Base-by-base conservation (phyloP, 2,797 vertebrate genomes). In the Hydrocynus forskahlii region DNA sequence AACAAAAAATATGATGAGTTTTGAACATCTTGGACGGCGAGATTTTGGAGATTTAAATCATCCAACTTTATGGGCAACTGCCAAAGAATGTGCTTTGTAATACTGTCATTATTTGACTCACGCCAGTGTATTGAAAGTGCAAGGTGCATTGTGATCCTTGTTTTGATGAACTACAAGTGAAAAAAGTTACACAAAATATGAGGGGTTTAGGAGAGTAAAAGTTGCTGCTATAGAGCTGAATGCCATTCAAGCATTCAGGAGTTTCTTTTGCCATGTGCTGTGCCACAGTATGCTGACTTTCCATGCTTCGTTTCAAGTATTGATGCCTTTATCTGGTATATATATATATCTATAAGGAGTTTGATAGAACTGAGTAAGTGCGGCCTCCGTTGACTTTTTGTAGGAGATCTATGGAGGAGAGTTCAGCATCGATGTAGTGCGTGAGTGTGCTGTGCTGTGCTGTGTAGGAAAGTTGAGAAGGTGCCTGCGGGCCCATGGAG, bases 381-480 rank as follows among this genome's bases (percentile, higher is more conserved):
- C 29, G 23, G 38, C 57, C 43, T 29, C 50, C 72, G 78, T 83
- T 76, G 52, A 52, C 74, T 76, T 73, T 52, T n/a, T 54, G 54
- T 29, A 29, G 75, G 21, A 62, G 48, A 45, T 45, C 19, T 10
- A 5, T 59, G 68, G 60, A 55, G 29, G 63, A 68, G 70, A 70
- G 63, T 80, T 83, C 62, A 76, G 76, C 66, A 62, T 70, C 19
- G 52, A 67, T 76, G 54, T 69, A 66, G 13, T 16, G 64, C 17
- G 57, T 52, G 57, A 72, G 68, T n/a, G n/a, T n/a, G n/a, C n/a
- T 62, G 3, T n/a, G 7, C 38, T n/a, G 52, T 7, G 0, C 43
- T 52, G 66, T 83, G 9, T 64, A 78, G 75, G 70, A 68, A 81
- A 77, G 82, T 77, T 77, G 71, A 5, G 52, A 80, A 84, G 76